Evolutionary conservation across 2,888 invertebrate species (phyloP), one percentile per base, ranked within the genome.

Genomic region (Julus scandinavius): DNA sequence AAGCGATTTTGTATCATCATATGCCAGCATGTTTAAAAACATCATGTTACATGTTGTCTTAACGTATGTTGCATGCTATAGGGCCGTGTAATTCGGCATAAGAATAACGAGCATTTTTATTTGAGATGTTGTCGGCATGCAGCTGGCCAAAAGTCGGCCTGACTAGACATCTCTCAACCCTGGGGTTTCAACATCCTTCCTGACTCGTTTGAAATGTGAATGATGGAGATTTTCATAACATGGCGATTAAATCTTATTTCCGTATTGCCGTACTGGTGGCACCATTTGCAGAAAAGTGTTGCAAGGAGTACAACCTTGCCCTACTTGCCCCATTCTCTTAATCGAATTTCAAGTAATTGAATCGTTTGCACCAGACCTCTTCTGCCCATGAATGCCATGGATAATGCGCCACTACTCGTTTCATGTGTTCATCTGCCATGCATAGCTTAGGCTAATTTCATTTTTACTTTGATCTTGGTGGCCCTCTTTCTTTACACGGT

Each of bases 141-240:
- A 20, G 72, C 72, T 72, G 72, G 72, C 72, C 72, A 72, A 29
- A 6, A 72, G 72, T 9, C 72, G 20, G 2, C n/a, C 17, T 5
- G 63, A 63, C 63, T 15, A 63, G 17, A 63, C 63, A 63, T 72
- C 72, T 20, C 9, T 29, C 29, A 72, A 72, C 20, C 20, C 72
- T 20, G 72, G 72, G 54, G 72, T 20, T 72, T 72, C 72, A 29
- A 72, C 72, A 72, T 72, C 72, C 72, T 72, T 72, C 72, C 72
- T 72, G 72, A 11, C 29, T 7, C 9, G 72, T 11, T 20, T 29
- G 29, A 72, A 72, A 72, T 72, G 72, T 7, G 20, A 29, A 20
- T 29, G 54, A 54, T 15, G 72, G 72, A n/a, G 29, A 72, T 72
- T 72, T 72, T 72, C 72, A 72, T 72, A 72, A 72, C 72, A 2